phyloP scores from a whole-genome alignment of 2,113 vertebrate genomes.

The Circaetus cinerascens region DNA sequence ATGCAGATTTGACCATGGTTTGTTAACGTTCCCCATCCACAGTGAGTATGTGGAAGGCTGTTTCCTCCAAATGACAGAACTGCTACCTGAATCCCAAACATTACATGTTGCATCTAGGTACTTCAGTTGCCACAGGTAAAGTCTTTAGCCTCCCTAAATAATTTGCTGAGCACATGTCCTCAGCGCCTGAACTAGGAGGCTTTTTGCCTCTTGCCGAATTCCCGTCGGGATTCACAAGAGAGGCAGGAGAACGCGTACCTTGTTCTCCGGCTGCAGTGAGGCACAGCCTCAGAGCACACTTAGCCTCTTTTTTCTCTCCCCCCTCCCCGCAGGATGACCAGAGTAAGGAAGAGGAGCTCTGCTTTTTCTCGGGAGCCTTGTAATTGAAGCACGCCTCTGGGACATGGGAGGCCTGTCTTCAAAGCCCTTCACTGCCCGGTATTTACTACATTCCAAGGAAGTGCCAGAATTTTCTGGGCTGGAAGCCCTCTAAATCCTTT shows the following conservation, averaged over 20 bases:
- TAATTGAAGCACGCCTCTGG: neutral
- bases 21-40: neutral
- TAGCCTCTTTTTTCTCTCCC: neutral
- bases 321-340: fast-evolving
- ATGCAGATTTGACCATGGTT: neutral
- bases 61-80: neutral
- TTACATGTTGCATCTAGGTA: fast-evolving
- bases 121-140: neutral
- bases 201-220: fast-evolving
- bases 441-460: constrained; percentile 6
- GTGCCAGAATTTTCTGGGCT: constrained; percentile 15
- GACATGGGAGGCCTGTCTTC: neutral
- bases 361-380: neutral
- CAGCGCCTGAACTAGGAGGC: neutral
- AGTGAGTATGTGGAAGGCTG: neutral
- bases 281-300: neutral
- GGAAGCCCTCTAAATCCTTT: constrained; percentile 14
- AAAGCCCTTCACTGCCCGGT: neutral
- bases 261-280: neutral
- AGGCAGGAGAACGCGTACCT: neutral
- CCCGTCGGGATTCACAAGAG: neutral
- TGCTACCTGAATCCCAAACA: neutral
- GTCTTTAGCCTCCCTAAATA: neutral
- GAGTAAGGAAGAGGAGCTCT: neutral
- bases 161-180: neutral